Evolutionary conservation across 1,140 invertebrate genomes (phyloP).

Genomic region (Atopsyche davidsoni): DNA sequence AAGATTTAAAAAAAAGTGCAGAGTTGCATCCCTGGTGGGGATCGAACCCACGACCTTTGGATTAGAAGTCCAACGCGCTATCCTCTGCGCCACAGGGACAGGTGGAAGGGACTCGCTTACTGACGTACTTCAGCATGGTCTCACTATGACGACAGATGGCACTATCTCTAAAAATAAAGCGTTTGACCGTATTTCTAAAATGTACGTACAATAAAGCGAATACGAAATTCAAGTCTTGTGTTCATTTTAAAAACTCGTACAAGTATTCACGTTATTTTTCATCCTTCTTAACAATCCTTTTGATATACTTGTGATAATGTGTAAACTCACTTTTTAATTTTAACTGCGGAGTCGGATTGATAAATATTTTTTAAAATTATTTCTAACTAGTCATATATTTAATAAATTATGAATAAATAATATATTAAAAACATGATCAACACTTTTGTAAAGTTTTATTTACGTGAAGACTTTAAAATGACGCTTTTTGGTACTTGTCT

Average conservation of each 20-base stretch:
- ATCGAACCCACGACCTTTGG: constrained; percentile 60
- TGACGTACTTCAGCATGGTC: constrained; percentile 10
- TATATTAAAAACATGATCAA: background rate
- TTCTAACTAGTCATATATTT: background rate
- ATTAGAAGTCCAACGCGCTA: constrained; percentile 56
- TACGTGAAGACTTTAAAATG: no score
- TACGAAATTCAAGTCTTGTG: no score
- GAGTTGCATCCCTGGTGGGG: constrained; percentile 52
- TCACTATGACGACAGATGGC: background rate
- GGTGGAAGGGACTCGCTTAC: constrained; percentile 9
- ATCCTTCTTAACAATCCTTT: background rate
- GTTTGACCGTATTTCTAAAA: background rate
- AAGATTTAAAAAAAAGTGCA: no score
- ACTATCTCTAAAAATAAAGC: no score
- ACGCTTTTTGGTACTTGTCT: no score
- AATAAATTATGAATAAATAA: background rate
- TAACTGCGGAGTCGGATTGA: background rate
- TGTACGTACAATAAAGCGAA: background rate
- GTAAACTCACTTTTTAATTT: no score
- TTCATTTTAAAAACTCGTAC: no score
- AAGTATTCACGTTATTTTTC: background rate
- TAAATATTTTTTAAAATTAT: background rate
- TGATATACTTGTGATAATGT: background rate
- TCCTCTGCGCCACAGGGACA: constrained; percentile 46
- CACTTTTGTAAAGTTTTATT: background rate